Evolutionary conservation across 2,113 vertebrate species (phyloP).

Genomic region (Mesocricetus auratus): DNA sequence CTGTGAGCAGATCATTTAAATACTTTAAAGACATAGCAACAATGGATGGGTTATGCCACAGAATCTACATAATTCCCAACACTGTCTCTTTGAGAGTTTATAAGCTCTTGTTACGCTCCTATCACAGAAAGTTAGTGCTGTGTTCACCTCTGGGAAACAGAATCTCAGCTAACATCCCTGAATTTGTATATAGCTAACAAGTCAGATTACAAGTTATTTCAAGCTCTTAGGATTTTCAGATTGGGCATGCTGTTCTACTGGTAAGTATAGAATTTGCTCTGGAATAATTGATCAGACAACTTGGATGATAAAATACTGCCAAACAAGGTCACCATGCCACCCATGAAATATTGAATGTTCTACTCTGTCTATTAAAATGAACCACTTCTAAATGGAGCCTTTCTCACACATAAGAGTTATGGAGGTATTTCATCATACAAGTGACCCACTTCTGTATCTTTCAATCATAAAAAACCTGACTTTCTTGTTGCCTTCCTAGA

Average conservation of each 20-base stretch:
- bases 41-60: background rate
- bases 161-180: fast-evolving
- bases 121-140: background rate
- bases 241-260: background rate
- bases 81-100: no score
- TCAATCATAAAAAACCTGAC: background rate
- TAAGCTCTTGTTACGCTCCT: background rate
- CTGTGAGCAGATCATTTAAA: background rate
- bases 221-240: background rate
- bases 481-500: background rate
- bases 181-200: background rate
- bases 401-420: background rate
- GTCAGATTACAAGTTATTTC: background rate
- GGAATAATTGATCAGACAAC: background rate
- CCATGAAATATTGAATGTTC: background rate
- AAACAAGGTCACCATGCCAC: background rate
- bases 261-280: constrained; percentile 3
- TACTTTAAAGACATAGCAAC: background rate
- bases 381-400: background rate
- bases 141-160: background rate
- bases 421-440: background rate
- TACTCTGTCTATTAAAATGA: background rate
- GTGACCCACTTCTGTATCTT: background rate
- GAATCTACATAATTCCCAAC: background rate
- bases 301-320: background rate